A percentile compares a stretch with the other conserved stretches of the same genome.
These are phyloP conservation scores for Tribolium madens DNA, from an alignment of 1,140 invertebrate genomes.

Conservation along the genomic window DNA sequence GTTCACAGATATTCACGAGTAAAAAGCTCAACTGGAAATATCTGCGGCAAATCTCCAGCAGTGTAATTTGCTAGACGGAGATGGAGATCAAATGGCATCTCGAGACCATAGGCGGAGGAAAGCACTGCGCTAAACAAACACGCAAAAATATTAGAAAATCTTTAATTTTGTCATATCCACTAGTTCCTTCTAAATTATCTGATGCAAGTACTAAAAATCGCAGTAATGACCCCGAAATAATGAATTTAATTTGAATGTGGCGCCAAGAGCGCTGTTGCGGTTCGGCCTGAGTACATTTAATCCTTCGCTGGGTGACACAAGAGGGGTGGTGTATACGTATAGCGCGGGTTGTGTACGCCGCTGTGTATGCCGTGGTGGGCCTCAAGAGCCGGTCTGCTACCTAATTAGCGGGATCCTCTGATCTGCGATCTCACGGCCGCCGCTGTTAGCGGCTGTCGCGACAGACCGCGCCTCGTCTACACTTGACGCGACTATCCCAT, in stretches of 20 bases:
- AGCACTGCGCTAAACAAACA: not conserved
- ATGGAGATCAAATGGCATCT: not conserved
- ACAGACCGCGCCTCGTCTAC: slow-evolving; percentile 59
- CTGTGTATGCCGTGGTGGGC: slow-evolving; percentile 52
- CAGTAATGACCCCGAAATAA: too few species aligned
- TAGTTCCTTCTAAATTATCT: too few species aligned
- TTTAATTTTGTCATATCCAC: not conserved
- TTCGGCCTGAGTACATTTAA: too few species aligned
- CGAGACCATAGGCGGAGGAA: slow-evolving; percentile 49
- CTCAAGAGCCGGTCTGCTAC: slow-evolving; percentile 60
- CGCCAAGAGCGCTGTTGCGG: too few species aligned
- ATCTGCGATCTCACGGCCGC: slow-evolving; percentile 34
- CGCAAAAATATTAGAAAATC: not conserved
- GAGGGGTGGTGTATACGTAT: too few species aligned
- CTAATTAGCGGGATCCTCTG: slow-evolving; percentile 40
- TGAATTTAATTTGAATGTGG: too few species aligned
- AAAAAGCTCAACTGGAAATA: slow-evolving; percentile 36
- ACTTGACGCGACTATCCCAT: not conserved
- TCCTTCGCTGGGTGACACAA: too few species aligned
- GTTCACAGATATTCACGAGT: slow-evolving; percentile 27
- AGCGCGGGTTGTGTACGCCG: too few species aligned
- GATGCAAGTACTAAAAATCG: too few species aligned
- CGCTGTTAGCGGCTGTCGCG: slow-evolving; percentile 63
- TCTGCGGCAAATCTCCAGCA: slow-evolving; percentile 34
- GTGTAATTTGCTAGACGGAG: slow-evolving; percentile 26